Evolutionary conservation across 2,888 invertebrate species (phyloP).

Genomic region (Teleiodes luculella): DNA sequence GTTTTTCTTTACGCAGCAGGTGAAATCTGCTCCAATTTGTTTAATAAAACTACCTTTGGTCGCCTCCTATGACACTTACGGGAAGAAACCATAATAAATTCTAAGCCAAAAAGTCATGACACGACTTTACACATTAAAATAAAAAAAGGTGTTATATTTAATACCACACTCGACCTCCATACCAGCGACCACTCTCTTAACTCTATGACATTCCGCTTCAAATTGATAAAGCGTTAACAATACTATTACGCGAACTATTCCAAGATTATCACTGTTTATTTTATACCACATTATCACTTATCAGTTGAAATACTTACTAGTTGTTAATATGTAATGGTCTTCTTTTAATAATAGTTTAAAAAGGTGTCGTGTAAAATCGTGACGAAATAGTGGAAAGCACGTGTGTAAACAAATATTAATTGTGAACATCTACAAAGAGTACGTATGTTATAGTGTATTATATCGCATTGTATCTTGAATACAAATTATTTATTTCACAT

Average conservation of each 20-base stretch:
- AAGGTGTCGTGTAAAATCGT: slow-evolving; percentile 41
- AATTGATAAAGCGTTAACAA: slow-evolving; percentile 23
- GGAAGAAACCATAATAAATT: too few species aligned
- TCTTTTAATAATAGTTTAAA: slow-evolving; percentile 18
- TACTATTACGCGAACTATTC: slow-evolving; percentile 13
- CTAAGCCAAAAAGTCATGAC: too few species aligned
- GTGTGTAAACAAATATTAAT: slow-evolving; percentile 15
- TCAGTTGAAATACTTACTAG: slow-evolving; percentile 7
- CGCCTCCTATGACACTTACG: too few species aligned
- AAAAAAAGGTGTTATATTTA: background rate
- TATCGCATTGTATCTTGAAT: too few species aligned
- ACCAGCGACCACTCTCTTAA: slow-evolving; percentile 61
- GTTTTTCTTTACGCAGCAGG: too few species aligned
- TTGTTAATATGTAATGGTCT: slow-evolving; percentile 15
- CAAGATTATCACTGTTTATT: slow-evolving; percentile 22
- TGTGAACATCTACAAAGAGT: too few species aligned
- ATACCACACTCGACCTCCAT: slow-evolving; percentile 57
- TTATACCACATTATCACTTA: slow-evolving; percentile 14
- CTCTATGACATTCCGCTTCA: slow-evolving; percentile 40
- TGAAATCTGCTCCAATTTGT: too few species aligned
- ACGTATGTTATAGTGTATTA: too few species aligned
- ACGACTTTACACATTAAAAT: background rate
- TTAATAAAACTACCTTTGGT: too few species aligned
- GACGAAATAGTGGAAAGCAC: slow-evolving; percentile 32
- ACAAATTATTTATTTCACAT: too few species aligned